Evolutionary conservation across 2,888 invertebrate species (phyloP).

Genomic region (Julus scanicus): DNA sequence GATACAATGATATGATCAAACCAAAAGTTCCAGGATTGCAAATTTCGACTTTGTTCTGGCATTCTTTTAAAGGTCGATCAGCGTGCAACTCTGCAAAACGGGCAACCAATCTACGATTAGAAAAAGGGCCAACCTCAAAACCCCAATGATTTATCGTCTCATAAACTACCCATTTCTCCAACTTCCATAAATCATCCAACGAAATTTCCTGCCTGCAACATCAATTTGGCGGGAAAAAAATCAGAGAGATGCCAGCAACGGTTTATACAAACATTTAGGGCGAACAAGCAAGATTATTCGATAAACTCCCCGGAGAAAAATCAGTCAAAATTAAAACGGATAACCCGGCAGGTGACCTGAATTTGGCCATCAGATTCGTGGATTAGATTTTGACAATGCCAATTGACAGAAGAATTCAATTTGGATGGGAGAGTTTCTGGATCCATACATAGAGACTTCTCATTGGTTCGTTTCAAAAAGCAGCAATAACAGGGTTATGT

Average conservation of each 20-base stretch:
- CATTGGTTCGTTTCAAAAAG: no score
- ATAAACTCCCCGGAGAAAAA: not conserved
- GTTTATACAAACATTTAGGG: not conserved
- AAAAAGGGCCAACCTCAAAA: not conserved
- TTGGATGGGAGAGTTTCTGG: no score
- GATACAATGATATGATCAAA: no score
- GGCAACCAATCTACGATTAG: not conserved
- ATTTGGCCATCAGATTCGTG: not conserved
- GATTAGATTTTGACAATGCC: not conserved
- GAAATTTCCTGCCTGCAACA: not conserved
- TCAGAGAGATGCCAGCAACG: not conserved
- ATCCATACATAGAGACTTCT: no score
- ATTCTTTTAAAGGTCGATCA: not conserved
- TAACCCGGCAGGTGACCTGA: not conserved
- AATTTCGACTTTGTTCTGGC: not conserved
- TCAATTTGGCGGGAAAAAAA: not conserved
- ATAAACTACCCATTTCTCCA: not conserved
- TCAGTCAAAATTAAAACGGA: not conserved
- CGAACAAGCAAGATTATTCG: not conserved
- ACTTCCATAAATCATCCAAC: slow-evolving; percentile 1
- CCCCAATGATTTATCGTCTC: not conserved
- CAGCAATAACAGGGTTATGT: no score
- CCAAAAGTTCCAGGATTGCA: not conserved
- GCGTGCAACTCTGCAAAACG: not conserved
- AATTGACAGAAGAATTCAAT: not conserved